Base-by-base conservation (phyloP, 2,113 vertebrate species). In the Cinclus mexicanus region DNA sequence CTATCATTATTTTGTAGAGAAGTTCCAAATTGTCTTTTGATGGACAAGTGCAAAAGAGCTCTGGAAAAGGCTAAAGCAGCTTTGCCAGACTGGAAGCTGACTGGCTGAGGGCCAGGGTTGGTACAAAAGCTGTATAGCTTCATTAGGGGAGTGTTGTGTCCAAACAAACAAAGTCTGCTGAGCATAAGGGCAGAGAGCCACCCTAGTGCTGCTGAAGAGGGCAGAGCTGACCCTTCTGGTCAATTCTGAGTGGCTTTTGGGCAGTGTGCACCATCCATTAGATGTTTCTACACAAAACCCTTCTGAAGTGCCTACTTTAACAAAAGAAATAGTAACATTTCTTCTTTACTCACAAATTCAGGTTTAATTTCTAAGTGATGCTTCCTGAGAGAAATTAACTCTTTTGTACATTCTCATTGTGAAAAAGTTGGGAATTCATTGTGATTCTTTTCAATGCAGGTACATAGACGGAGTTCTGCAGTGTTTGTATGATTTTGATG, bases 51-150 rank as follows among this genome's bases (percentile, higher is more conserved):
- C 35, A 74, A 24, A 87, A 80, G 67, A 65, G 4, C 23, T 9
- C 31, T 83, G n/a, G 24, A 57, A 70, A 72, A 55, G 41, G 3
- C 55, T 76, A 35, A 50, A 50, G 60, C 59, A 77, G 46, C 42
- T 67, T 70, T 88, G 63, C 67, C 39, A 81, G 7, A 39, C 16
- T 77, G 68, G 88, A 52, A 86, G 86, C 76, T 80, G 76, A 0
- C 55, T 78, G 89, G 83, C 86, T 37, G 42, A 39, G 22, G 33
- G 55, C 86, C 95, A 92, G 68, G 4, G 0, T 19, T 65, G 60
- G 55, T 90, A 70, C 65, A 90, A 89, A 93, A 83, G 60, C 90
- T 63, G n/a, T 57, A 7, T 44, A 14, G 59, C 86, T 92, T 92
- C 83, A 44, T 94, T 93, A 87, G 76, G 52, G 42, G 39, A 90